Evolutionary conservation across 2,113 vertebrate genomes (phyloP).

Genomic region (Butorides virescens): DNA sequence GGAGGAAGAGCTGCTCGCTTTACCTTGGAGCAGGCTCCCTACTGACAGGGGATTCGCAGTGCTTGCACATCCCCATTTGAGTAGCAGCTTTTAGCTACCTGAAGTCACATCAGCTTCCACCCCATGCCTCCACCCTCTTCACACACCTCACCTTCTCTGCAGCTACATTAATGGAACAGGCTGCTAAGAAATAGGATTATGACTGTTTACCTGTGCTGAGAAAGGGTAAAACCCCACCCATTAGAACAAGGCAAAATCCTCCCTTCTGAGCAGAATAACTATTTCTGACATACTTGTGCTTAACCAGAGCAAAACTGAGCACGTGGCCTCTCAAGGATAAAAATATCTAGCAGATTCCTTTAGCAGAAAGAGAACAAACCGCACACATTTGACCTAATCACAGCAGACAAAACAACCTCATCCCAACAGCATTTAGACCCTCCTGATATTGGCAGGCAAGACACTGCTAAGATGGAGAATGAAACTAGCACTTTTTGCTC

Average conservation of each 20-base stretch:
- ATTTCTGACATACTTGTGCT: conserved; percentile 13
- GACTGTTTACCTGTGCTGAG: neutral
- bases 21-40: neutral
- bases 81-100: neutral
- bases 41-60: neutral
- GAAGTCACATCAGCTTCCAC: neutral
- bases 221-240: neutral
- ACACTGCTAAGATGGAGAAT: neutral
- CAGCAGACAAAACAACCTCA: conserved; percentile 9
- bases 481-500: neutral
- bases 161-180: neutral
- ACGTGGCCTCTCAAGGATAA: conserved; percentile 21
- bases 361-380: neutral
- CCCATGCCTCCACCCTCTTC: neutral
- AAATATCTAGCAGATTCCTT: conserved; percentile 41
- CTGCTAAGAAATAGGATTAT: neutral
- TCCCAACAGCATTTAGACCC: neutral
- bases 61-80: neutral
- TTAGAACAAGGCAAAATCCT: neutral
- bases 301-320: conserved; percentile 16
- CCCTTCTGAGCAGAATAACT: neutral
- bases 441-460: fast-evolving
- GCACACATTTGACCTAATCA: neutral
- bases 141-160: neutral
- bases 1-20: neutral